Conservation (phyloP, 1,140 invertebrate species). For the Mamestra configurata region DNA sequence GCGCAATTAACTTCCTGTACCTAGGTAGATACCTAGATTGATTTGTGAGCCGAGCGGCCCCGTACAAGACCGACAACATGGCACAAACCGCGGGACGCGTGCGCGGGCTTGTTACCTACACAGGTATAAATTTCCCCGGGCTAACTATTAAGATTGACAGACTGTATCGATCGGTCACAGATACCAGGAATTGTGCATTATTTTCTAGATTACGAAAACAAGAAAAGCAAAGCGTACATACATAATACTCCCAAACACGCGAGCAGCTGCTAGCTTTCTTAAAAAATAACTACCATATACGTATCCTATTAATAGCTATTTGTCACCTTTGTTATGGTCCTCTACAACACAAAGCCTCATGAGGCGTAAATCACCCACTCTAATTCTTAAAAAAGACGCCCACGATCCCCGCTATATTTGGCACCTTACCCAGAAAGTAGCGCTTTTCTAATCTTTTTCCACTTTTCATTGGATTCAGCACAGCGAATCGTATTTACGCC, state of each 20-base stretch:
- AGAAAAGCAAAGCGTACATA: too few species aligned
- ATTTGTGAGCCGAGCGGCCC: not conserved
- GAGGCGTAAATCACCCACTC: not conserved
- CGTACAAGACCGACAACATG: not conserved
- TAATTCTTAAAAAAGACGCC: not conserved
- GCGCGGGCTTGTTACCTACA: not conserved
- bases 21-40: not conserved
- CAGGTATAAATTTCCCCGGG: not conserved
- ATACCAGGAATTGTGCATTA: too few species aligned
- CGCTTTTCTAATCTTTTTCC: slow-evolving; percentile 65
- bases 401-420: not conserved
- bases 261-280: not conserved
- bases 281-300: not conserved
- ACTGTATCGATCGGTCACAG: too few species aligned
- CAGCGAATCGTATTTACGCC: slow-evolving; percentile 70
- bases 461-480: slow-evolving; percentile 71
- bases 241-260: not conserved
- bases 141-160: not conserved
- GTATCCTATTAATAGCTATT: not conserved
- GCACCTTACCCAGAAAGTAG: not conserved
- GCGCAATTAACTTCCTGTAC: too few species aligned
- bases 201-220: too few species aligned
- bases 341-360: too few species aligned
- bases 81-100: slow-evolving; percentile 15
- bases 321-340: not conserved